Evolutionary conservation across 2,113 vertebrate genomes (phyloP).

Genomic region (Rhinichthys klamathensis): DNA sequence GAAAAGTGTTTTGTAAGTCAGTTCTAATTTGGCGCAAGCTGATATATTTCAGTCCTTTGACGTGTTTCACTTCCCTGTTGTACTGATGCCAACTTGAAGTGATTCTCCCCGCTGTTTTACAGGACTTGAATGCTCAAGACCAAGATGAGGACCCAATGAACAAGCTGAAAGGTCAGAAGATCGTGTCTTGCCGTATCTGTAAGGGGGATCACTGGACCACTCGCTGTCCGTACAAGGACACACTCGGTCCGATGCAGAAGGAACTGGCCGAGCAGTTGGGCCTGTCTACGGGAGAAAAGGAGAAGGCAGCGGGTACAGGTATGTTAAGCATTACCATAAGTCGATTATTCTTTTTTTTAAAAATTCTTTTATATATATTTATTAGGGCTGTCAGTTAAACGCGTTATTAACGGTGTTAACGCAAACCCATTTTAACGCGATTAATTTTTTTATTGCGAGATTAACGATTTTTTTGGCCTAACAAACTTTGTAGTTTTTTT

Average conservation of each 20-base stretch:
- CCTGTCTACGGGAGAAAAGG: conserved; percentile 88
- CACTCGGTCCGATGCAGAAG: conserved; percentile 96
- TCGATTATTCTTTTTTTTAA: no score
- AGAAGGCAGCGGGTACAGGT: conserved; percentile 80
- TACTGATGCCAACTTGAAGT: neutral
- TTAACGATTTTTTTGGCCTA: no score
- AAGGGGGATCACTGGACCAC: conserved; percentile 99
- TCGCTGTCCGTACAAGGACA: conserved; percentile 96
- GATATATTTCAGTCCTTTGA: neutral
- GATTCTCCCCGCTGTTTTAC: neutral
- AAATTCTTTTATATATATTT: no score
- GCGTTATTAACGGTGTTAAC: no score
- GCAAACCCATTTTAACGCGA: no score
- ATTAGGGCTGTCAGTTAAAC: no score
- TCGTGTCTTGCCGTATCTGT: conserved; percentile 95
- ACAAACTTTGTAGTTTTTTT: no score
- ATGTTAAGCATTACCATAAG: neutral
- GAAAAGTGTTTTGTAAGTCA: neutral
- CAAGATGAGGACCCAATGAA: conserved; percentile 96
- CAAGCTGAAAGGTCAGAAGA: conserved; percentile 97
- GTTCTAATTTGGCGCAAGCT: neutral
- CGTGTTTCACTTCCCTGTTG: neutral
- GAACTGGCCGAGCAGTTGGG: conserved; percentile 94
- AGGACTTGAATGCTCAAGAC: conserved; percentile 92
- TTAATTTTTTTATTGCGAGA: no score